Evolutionary conservation across 1,140 invertebrate genomes (phyloP), one percentile per base, ranked within the genome.

Genomic region (Odontomachus brunneus): DNA sequence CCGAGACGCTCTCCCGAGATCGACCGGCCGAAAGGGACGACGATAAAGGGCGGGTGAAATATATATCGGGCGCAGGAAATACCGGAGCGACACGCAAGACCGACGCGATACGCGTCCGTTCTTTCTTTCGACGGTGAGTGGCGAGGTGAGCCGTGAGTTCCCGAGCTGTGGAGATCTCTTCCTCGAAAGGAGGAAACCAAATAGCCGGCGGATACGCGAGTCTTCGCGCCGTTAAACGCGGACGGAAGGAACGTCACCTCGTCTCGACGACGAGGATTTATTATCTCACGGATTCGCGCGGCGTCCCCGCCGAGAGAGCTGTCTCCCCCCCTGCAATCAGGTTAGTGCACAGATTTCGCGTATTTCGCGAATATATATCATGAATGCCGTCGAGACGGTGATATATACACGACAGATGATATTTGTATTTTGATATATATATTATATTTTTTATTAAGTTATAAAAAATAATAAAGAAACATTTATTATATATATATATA

Each of bases 61-160:
- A 80, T 44, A 44, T 44, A 4, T 69, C 33, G 82, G 82, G 81
- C 82, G 72, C 66, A 88, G 84, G 62, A 72, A 57, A 82, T 78
- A 74, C 49, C 49, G 33, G 55, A 48, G 67, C 44, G 82, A 66
- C 72, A 78, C 51, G 74, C 76, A 74, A 60, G 74, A 82, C 76
- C 74, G 65, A 83, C 24, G 57, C 53, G 62, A 29, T 26, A 74
- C 48, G 63, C 76, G 60, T 72, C 48, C 49, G 49, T 69, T 80
- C 33, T 33, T 49, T 51, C 72, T 24, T 26, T 38, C 15, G 29
- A 76, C 14, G 74, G 62, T 66, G 48, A 65, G 17, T 15, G 24
- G 59, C 24, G 24, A 60, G 29, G 29, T 2, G 38, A 9, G 38
- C 38, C 38, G 38, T 44, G 38, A 44, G 38, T 44, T 44, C 38